A percentile compares a stretch with the other conserved stretches of the same genome.
Conservation (phyloP, 2,888 invertebrate genomes). For the Electrophaes corylata region DNA sequence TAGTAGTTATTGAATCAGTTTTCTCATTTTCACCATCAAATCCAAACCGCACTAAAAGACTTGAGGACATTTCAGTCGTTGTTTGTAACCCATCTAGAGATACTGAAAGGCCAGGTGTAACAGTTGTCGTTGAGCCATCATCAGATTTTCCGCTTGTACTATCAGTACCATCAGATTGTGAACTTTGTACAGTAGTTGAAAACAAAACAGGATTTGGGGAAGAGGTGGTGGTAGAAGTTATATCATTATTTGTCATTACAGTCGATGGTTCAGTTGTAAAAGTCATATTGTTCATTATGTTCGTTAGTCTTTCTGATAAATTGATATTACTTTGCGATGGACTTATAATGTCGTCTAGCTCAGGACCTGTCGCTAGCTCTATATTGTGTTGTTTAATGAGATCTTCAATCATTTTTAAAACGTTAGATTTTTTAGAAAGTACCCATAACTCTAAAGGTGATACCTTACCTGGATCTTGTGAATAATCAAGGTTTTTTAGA, state of each 20-base stretch:
- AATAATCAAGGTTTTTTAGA: constrained; percentile 47
- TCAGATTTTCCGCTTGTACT: constrained; percentile 40
- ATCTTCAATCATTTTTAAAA: constrained; percentile 80
- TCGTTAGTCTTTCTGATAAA: constrained; percentile 67
- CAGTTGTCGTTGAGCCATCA: constrained; percentile 39
- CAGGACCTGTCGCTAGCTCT: constrained; percentile 67
- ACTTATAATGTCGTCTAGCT: constrained; percentile 60
- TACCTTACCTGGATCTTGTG: constrained; percentile 61
- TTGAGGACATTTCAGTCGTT: constrained; percentile 34
- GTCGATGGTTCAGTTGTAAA: constrained; percentile 55
- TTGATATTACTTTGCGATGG: constrained; percentile 55
- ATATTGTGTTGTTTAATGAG: constrained; percentile 74
- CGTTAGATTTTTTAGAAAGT: constrained; percentile 77
- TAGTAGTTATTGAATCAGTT: constrained; percentile 17
- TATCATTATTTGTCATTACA: constrained; percentile 46
- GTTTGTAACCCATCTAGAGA: constrained; percentile 32
- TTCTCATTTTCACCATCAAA: constrained; percentile 14
- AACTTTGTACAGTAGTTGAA: constrained; percentile 40
- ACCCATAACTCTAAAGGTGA: constrained; percentile 73
- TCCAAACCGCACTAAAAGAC: constrained; percentile 34
- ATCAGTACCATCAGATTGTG: constrained; percentile 41
- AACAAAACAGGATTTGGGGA: constrained; percentile 48
- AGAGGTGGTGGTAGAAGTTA: constrained; percentile 42
- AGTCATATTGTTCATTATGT: constrained; percentile 71
- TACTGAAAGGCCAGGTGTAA: constrained; percentile 30